Conservation (phyloP, 2,888 invertebrate genomes). For the Odontomyia ornata region DNA sequence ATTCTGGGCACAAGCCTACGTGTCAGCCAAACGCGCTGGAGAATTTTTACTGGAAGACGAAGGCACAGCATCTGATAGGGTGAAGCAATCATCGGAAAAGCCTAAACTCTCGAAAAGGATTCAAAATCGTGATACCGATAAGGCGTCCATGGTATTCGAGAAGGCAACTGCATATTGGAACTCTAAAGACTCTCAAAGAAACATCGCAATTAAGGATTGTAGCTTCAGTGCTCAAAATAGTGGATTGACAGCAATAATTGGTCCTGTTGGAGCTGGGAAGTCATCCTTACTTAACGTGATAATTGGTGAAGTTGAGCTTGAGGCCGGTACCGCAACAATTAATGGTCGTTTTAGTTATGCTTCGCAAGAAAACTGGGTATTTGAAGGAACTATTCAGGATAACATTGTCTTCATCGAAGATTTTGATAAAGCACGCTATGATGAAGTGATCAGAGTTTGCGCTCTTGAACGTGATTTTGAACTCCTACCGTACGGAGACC, state of each 20-base stretch:
- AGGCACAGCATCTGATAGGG: not conserved
- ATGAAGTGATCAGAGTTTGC: slow-evolving; percentile 68
- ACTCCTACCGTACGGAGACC: slow-evolving; percentile 67
- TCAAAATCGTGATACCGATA: slow-evolving; percentile 49
- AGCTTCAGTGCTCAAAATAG: slow-evolving; percentile 64
- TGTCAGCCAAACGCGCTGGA: slow-evolving; percentile 74
- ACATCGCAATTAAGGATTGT: slow-evolving; percentile 60
- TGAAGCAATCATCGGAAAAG: not conserved
- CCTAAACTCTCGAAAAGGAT: not conserved
- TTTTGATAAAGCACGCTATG: slow-evolving; percentile 69
- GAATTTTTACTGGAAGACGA: slow-evolving; percentile 65
- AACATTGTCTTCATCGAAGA: slow-evolving; percentile 89
- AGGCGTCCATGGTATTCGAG: slow-evolving; percentile 61
- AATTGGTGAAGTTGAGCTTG: slow-evolving; percentile 74
- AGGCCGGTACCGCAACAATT: slow-evolving; percentile 69
- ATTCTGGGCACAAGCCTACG: slow-evolving; percentile 74
- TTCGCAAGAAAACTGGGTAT: slow-evolving; percentile 86
- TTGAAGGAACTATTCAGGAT: slow-evolving; percentile 82
- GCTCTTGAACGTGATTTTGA: slow-evolving; percentile 72
- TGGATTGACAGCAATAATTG: slow-evolving; percentile 68
- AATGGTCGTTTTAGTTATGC: slow-evolving; percentile 78
- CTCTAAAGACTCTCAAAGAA: slow-evolving; percentile 54
- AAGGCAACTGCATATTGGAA: slow-evolving; percentile 68
- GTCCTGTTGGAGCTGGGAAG: slow-evolving; percentile 80
- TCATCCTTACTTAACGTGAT: slow-evolving; percentile 77